Conservation (phyloP, 30 jellyfish, hydroid and myxozoan species). For the Turritopsis rubra region DNA sequence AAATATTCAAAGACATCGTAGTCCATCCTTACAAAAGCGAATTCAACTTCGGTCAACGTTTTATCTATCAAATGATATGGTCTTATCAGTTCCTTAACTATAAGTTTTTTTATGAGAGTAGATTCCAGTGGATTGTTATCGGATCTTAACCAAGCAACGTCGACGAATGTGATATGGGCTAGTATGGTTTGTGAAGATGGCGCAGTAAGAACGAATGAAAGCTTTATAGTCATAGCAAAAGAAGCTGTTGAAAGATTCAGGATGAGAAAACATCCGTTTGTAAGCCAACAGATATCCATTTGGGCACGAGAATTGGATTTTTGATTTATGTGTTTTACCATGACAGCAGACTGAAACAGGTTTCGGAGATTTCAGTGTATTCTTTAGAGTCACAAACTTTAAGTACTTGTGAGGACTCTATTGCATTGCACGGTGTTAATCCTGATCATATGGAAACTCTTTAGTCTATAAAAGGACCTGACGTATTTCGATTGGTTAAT, state of each 20-base stretch:
- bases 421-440: constrained; percentile 73
- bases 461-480: constrained; percentile 28
- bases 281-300: constrained; percentile 65
- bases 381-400: neutral
- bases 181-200: constrained; percentile 45
- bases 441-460: constrained; percentile 48
- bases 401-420: constrained; percentile 45
- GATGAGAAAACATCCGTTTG: constrained; percentile 69
- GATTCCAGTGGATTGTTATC: neutral
- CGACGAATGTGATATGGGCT: constrained; percentile 61
- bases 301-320: constrained; percentile 56
- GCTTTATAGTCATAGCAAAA: constrained; percentile 54
- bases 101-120: neutral
- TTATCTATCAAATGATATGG: neutral
- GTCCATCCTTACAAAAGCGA: neutral
- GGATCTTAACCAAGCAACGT: constrained; percentile 34
- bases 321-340: constrained; percentile 42
- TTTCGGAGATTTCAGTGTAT: constrained; percentile 24
- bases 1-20: neutral
- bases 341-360: constrained; percentile 63
- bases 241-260: constrained; percentile 55
- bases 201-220: constrained; percentile 72
- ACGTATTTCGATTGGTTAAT: neutral
- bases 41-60: neutral
- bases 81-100: neutral